phyloP scores from a whole-genome alignment of 2,888 invertebrate genomes.

The Phaedon cochleariae region DNA sequence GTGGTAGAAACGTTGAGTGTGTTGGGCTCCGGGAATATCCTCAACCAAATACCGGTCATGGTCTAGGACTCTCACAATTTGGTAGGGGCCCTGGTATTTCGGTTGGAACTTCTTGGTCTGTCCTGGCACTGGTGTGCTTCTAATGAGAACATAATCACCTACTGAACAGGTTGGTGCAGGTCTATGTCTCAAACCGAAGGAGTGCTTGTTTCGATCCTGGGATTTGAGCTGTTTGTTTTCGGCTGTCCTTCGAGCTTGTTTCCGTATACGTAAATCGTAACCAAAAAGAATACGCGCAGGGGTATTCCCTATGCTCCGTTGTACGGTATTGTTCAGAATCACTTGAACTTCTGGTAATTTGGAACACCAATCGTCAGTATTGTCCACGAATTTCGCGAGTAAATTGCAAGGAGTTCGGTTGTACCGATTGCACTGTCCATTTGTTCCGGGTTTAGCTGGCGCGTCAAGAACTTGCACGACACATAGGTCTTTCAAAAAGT shows the following conservation, averaged over 20 bases:
- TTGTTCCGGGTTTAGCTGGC: constrained; percentile 52
- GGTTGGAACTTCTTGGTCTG: constrained; percentile 50
- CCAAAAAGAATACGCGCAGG: constrained; percentile 45
- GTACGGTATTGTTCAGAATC: constrained; percentile 47
- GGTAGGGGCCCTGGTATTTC: constrained; percentile 53
- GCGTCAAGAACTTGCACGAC: constrained; percentile 50
- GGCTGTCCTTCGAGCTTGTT: constrained; percentile 23
- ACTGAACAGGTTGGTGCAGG: constrained; percentile 37
- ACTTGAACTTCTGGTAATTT: constrained; percentile 41
- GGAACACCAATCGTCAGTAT: constrained; percentile 51
- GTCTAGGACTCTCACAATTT: constrained; percentile 28
- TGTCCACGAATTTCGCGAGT: constrained; percentile 51
- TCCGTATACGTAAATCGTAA: constrained; percentile 28
- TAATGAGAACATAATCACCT: constrained; percentile 51
- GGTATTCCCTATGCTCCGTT: constrained; percentile 45
- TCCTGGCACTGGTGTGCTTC: constrained; percentile 54
- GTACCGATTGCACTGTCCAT: constrained; percentile 55
- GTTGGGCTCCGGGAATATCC: too few species aligned
- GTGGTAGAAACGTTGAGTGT: too few species aligned
- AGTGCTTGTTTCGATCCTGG: constrained; percentile 43
- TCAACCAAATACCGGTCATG: constrained; percentile 52
- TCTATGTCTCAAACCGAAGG: constrained; percentile 40
- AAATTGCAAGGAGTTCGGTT: constrained; percentile 51
- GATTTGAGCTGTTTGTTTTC: constrained; percentile 31
- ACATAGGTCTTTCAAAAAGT: constrained; percentile 52